Base-by-base conservation (phyloP, 2,888 invertebrate genomes). In the Tortrix viridana region DNA sequence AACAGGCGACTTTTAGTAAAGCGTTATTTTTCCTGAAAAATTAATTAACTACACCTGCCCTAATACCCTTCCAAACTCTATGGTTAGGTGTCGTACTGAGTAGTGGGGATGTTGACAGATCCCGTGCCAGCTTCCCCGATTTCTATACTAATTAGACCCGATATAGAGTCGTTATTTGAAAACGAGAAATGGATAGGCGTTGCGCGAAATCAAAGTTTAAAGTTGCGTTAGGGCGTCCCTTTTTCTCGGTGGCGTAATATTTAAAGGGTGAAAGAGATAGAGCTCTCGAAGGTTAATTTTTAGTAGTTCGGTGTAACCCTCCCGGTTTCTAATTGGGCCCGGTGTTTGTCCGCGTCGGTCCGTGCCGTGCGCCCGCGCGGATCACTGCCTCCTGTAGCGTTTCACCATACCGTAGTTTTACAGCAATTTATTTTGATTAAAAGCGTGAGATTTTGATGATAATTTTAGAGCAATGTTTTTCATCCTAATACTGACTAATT, bases 291-390 rank as follows among this genome's bases (percentile, higher is more conserved):
- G 12, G 12, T 32, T 32, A 12, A 32, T 12, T 12, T 32, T 32
- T 32, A 2, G 3, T 32, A 3, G 32, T 12, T 32, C 12, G 12
- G 2, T 32, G 12, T 32, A 32, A 32, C 32, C 32, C 32, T 71
- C 75, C 76, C 71, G 69, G 77, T 75, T 81, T 77, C 80, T 88
- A 88, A 89, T 89, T 88, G 87, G 85, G 79, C 81, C 72, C 70
- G 77, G 69, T 86, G 85, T 87, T 82, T 73, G 71, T 56, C 69
- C 80, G 88, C 82, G 88, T 87, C 74, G 77, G 77, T 57, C 77
- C 86, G 76, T 79, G 69, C 60, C 68, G 70, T 67, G 69, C 68
- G 69, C 72, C 66, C 19, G 50, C 56, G 66, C 69, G 69, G 50
- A 57, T 46, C 56, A 56, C 46, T 57, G 62, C 62, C 26, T 55